Conservation (phyloP, 2,113 vertebrate species). For the Perca schrenkii region DNA sequence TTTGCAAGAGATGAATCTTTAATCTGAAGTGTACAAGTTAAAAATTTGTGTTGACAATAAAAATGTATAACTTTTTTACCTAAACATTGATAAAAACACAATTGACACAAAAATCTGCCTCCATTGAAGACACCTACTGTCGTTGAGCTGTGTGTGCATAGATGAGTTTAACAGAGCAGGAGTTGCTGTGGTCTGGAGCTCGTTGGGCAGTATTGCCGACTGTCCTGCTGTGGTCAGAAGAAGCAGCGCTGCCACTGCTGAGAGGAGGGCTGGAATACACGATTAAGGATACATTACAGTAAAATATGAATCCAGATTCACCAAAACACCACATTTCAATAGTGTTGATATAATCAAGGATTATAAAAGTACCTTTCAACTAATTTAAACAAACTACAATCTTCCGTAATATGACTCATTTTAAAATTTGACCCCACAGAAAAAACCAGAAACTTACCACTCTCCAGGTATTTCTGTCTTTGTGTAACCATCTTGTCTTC, state of each 20-base stretch:
- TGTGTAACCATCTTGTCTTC: slow-evolving; percentile 59
- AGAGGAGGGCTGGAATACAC: slow-evolving; percentile 37
- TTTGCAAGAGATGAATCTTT: not conserved
- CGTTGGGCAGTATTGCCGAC: not conserved
- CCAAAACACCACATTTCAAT: not conserved
- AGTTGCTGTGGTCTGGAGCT: slow-evolving; percentile 18
- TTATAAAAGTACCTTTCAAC: not conserved
- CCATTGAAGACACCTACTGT: slow-evolving; percentile 50
- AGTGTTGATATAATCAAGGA: not conserved
- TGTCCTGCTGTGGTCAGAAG: slow-evolving; percentile 50
- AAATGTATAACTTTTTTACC: no score
- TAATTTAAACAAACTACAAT: not conserved
- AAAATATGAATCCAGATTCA: not conserved
- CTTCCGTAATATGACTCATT: not conserved
- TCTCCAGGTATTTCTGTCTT: slow-evolving; percentile 41
- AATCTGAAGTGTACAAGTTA: not conserved
- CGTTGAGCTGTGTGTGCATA: slow-evolving; percentile 16
- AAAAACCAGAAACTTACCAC: slow-evolving; percentile 42
- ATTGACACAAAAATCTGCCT: not conserved
- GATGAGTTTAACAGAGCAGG: slow-evolving; percentile 1
- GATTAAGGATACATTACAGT: not conserved
- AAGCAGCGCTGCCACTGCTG: slow-evolving; percentile 29
- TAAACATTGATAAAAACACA: not conserved
- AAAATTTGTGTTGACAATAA: not conserved
- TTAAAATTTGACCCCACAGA: not conserved